A percentile compares a stretch with the other conserved stretches of the same genome.
Evolutionary conservation across 2,888 invertebrate species (phyloP).

Genomic region (Hemicrepidius hirtus): DNA sequence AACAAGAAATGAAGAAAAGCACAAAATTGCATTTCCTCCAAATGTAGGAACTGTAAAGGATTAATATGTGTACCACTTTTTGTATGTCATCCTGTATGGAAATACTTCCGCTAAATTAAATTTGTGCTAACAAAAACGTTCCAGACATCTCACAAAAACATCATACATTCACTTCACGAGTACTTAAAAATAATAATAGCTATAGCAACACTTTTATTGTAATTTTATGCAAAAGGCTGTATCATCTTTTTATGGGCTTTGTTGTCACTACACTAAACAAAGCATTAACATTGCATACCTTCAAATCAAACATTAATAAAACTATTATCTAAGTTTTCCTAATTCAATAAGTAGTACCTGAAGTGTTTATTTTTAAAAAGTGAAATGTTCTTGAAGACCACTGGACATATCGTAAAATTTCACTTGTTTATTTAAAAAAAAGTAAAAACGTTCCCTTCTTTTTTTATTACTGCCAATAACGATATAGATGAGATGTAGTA

Average conservation of each 20-base stretch:
- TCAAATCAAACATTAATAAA: background rate
- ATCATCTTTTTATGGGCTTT: background rate
- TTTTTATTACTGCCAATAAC: conserved; percentile 1
- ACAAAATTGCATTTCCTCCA: too few species aligned
- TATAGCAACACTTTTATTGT: background rate
- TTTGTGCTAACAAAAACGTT: too few species aligned
- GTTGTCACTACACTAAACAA: background rate
- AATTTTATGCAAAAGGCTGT: conserved; percentile 14
- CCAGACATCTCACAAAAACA: background rate
- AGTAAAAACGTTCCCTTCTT: conserved; percentile 26
- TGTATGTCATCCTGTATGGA: too few species aligned
- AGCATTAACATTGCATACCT: background rate
- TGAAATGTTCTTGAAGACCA: conserved; percentile 39
- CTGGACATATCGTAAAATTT: conserved; percentile 24
- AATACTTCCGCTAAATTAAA: too few species aligned
- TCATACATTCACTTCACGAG: background rate
- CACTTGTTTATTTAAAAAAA: conserved; percentile 34
- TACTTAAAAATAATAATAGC: conserved; percentile 8
- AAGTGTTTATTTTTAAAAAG: conserved; percentile 35
- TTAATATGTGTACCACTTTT: too few species aligned
- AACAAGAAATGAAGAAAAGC: too few species aligned
- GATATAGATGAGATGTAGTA: background rate
- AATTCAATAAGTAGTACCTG: background rate
- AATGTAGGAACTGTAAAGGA: too few species aligned
- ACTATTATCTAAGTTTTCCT: background rate